Conservation (phyloP, 2,888 invertebrate genomes). For the Chironomus riparius region DNA sequence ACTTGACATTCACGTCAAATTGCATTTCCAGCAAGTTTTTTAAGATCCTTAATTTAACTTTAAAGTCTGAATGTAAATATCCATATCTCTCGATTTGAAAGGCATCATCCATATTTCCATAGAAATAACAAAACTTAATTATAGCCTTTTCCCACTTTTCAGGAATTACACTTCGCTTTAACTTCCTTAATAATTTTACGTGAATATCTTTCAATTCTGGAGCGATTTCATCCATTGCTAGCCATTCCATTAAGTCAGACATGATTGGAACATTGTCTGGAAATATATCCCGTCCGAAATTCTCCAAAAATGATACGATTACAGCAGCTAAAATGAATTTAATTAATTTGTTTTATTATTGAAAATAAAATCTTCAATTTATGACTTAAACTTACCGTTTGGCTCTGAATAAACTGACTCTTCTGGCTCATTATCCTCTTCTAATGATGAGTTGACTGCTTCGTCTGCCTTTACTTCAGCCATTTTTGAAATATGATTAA, state of each 20-base stretch:
- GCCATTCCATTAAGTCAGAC: conserved; percentile 6
- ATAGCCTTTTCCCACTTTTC: conserved; percentile 87
- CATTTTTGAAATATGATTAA: background rate
- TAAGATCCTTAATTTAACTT: conserved; percentile 79
- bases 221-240: conserved; percentile 47
- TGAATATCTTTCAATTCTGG: conserved; percentile 77
- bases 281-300: conserved; percentile 2
- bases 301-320: conserved; percentile 8
- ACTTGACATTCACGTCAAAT: conserved; percentile 88
- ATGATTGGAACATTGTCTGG: conserved; percentile 7
- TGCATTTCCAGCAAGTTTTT: conserved; percentile 80
- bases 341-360: background rate
- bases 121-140: conserved; percentile 84
- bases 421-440: conserved; percentile 7
- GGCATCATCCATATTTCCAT: conserved; percentile 81
- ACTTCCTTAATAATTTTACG: conserved; percentile 78
- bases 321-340: background rate
- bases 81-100: conserved; percentile 95
- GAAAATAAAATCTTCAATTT: background rate
- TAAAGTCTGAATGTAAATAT: conserved; percentile 81
- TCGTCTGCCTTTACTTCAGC: background rate
- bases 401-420: conserved; percentile 20
- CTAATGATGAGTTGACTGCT: background rate
- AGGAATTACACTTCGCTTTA: conserved; percentile 67
- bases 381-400: conserved; percentile 2